A percentile compares a stretch with the other conserved stretches of the same genome.
Conservation (phyloP, 1,140 invertebrate species). For the Drosophila orena region DNA sequence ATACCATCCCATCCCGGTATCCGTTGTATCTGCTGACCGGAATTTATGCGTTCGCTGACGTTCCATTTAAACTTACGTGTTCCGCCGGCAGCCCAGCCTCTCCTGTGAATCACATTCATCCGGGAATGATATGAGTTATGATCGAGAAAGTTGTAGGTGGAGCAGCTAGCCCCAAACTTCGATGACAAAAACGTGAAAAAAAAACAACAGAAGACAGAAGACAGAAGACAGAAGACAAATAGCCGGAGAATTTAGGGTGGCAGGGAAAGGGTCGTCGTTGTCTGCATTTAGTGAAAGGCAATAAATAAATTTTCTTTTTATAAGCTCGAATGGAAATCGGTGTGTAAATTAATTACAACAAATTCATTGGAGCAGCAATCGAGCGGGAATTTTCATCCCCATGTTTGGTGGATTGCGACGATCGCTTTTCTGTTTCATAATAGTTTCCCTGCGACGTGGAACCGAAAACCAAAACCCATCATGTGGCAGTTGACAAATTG, state of each 20-base stretch:
- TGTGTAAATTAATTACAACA: constrained; percentile 83
- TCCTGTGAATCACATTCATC: constrained; percentile 3
- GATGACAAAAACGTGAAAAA: constrained; percentile 22
- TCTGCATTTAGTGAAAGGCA: constrained; percentile 42
- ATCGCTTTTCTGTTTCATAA: constrained; percentile 66
- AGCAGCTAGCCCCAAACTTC: not conserved
- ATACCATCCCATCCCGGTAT: constrained; percentile 8
- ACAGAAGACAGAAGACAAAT: constrained; percentile 40
- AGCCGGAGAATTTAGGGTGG: constrained; percentile 39
- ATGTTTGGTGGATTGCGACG: constrained; percentile 13
- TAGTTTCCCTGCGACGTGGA: constrained; percentile 32
- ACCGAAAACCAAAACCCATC: constrained; percentile 49
- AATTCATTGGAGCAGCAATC: constrained; percentile 57
- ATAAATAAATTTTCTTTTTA: constrained; percentile 76
- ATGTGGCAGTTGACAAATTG: constrained; percentile 84
- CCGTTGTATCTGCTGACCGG: constrained; percentile 48
- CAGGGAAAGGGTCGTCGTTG: constrained; percentile 21
- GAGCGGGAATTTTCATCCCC: not conserved
- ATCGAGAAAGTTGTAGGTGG: constrained; percentile 14
- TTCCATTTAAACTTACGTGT: constrained; percentile 71
- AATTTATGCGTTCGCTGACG: constrained; percentile 80
- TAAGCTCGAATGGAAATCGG: constrained; percentile 59
- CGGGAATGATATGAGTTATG: constrained; percentile 70
- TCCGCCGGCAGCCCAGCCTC: constrained; percentile 1
- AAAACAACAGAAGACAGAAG: constrained; percentile 8